Evolutionary conservation across 1,140 invertebrate species (phyloP).

Genomic region (Drosophila ficusphila): DNA sequence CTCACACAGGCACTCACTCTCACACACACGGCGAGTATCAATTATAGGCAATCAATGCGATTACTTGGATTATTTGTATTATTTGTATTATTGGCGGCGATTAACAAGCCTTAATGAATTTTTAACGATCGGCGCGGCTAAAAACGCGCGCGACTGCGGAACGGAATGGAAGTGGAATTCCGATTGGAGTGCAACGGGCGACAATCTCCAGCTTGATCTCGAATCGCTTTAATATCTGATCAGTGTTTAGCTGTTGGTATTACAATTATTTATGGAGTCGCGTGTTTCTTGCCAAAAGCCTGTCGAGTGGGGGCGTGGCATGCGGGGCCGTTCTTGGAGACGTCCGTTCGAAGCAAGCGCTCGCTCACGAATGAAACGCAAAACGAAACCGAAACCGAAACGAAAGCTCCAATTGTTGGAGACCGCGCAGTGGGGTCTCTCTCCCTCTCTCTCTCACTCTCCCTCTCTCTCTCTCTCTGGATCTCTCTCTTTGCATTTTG

Average conservation of each 20-base stretch:
- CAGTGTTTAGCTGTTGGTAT: conserved; percentile 1
- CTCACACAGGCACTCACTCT: conserved; percentile 4
- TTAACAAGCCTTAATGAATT: conserved; percentile 70
- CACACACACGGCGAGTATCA: conserved; percentile 43
- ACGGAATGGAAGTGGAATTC: conserved; percentile 9
- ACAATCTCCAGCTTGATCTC: not conserved
- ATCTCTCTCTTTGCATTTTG: conserved; percentile 72
- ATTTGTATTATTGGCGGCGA: conserved; percentile 39
- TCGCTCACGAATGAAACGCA: conserved; percentile 54
- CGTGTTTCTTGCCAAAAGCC: conserved; percentile 36
- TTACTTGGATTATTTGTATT: conserved; percentile 42
- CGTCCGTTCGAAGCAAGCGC: conserved; percentile 59
- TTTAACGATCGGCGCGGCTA: conserved; percentile 56
- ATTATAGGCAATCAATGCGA: conserved; percentile 36
- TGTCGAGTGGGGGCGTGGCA: conserved; percentile 20
- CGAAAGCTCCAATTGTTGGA: conserved; percentile 45
- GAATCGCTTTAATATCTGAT: conserved; percentile 9
- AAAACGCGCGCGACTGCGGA: conserved; percentile 51
- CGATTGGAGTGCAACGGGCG: conserved; percentile 19
- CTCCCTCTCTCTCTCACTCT: no score
- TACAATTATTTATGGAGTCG: conserved; percentile 25
- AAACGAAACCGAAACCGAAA: conserved; percentile 10
- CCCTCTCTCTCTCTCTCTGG: no score
- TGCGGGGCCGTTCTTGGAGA: conserved; percentile 24
- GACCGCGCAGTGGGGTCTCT: no score